These are phyloP conservation scores for Corvus hawaiiensis DNA, from an alignment of 2,113 vertebrate species.

Conservation along the genomic window DNA sequence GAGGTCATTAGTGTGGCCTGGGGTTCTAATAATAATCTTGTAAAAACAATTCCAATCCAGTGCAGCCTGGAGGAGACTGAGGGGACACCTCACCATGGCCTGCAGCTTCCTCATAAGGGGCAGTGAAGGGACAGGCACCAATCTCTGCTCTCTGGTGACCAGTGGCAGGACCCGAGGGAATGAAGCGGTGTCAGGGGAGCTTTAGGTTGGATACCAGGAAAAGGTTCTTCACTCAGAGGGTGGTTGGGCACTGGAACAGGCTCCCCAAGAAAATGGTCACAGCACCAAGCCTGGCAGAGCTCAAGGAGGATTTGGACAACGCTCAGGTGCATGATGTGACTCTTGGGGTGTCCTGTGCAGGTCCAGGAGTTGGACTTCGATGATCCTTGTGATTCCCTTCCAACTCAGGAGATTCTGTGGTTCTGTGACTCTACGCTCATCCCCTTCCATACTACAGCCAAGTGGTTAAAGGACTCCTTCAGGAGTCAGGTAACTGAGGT, in stretches of 20 bases:
- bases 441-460: background rate
- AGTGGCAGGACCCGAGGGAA: background rate
- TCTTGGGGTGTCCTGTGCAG: background rate
- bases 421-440: background rate
- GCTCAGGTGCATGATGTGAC: background rate
- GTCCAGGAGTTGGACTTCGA: background rate
- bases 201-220: background rate
- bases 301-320: background rate
- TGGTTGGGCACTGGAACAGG: background rate
- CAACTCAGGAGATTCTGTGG: background rate
- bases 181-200: fast-evolving
- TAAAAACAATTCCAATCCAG: background rate
- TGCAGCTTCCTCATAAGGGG: background rate
- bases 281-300: background rate
- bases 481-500: background rate
- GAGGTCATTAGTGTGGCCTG: background rate
- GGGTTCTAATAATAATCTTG: background rate
- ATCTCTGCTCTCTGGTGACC: background rate
- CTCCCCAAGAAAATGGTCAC: background rate
- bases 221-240: background rate
- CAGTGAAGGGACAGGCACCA: background rate
- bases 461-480: background rate
- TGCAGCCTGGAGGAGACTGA: background rate
- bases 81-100: background rate
- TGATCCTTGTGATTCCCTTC: background rate